Base-by-base conservation (phyloP, 2,888 invertebrate species). In the Exephanes ischioxanthus region DNA sequence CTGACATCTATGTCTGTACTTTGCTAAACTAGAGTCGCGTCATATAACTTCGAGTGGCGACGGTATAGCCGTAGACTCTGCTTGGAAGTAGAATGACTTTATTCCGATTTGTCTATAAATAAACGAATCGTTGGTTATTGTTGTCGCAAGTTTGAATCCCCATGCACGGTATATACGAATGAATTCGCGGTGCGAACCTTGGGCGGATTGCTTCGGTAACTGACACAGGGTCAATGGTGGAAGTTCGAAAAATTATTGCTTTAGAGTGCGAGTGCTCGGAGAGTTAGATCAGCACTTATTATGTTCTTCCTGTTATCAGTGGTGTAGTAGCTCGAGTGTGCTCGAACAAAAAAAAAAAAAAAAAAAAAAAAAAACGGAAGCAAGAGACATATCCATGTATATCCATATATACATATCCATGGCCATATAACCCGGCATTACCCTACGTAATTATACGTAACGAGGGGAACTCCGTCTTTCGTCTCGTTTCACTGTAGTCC, bases 201-300 rank as follows among this genome's bases (percentile, higher is more conserved):
- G 63, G 19, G 45, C 63, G n/a, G 41, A 76, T 67, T 41, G 66
- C 76, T 76, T 76, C 51, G 33, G 37, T 53, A 63, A 53, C 76
- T 51, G 76, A 72, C 53, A 41, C 66, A 53, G 53, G 19, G 53
- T 63, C 51, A 22, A 45, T 51, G 19, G 51, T 51, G 30, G 66
- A 67, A 55, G 41, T 9, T 14, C 19, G 9, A 61, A 30, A 55
- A 58, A 37, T 51, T 30, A 33, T 71, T 71, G 14, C 45, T 45
- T 14, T 9, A 0, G 37, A 37, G 9, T 9, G 9, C 9, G 37
- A 37, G 9, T 0, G 14, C 45, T 45, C 3, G 14, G 11, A 33
- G 53, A 7, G 22, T 61, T 16, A 2, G 16, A 55, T 55, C 48
- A 22, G 55, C 55, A 45, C 0, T 61, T 41, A 19, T 30, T 30